Evolutionary conservation across 2,888 invertebrate genomes (phyloP).

Genomic region (Dryomyza anilis): DNA sequence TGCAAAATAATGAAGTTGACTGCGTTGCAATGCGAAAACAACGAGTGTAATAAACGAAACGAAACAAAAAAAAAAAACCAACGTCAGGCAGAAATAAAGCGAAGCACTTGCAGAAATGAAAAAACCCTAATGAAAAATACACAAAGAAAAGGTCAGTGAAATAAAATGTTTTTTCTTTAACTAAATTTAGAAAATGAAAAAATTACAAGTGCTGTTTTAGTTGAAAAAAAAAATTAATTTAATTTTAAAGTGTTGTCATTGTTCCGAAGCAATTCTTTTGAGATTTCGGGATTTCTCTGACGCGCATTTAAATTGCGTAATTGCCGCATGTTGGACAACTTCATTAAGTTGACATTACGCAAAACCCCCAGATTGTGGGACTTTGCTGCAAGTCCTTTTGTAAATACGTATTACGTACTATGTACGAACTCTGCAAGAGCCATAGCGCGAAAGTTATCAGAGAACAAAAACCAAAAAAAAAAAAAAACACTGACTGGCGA

Average conservation of each 20-base stretch:
- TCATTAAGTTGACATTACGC: slow-evolving; percentile 5
- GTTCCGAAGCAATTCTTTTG: background rate
- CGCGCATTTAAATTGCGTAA: background rate
- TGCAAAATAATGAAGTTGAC: no score
- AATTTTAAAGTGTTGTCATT: background rate
- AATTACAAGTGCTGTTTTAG: background rate
- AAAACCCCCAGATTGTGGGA: no score
- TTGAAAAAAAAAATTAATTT: background rate
- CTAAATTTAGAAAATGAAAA: no score
- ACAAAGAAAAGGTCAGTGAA: background rate
- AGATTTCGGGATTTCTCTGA: no score
- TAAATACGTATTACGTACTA: no score
- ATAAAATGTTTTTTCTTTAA: no score
- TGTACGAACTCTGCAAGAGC: no score
- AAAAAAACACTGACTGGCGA: background rate
- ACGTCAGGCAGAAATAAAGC: background rate
- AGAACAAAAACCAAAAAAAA: background rate
- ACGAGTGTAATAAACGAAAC: no score
- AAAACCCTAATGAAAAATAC: background rate
- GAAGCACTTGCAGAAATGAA: no score
- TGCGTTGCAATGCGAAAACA: no score
- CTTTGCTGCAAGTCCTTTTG: no score
- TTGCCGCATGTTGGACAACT: slow-evolving; percentile 8
- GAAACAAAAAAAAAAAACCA: background rate
- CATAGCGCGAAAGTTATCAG: no score